These are phyloP conservation scores for Pipistrellus kuhlii DNA, from an alignment of 2,797 vertebrate species.

Conservation along the genomic window DNA sequence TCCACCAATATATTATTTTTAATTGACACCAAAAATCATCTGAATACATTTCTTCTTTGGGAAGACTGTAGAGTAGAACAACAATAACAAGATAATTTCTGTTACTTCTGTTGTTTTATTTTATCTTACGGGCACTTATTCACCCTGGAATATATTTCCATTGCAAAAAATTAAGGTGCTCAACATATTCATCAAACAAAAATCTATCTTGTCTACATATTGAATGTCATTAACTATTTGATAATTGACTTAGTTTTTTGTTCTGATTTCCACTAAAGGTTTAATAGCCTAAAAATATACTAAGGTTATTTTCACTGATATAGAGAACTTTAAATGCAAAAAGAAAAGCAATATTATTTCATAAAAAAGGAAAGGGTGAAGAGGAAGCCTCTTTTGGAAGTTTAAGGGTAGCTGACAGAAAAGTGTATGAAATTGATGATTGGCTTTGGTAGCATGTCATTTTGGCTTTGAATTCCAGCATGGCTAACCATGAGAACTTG, in stretches of 20 bases:
- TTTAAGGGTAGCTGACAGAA: not conserved
- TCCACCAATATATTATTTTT: conserved; percentile 1
- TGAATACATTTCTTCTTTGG: not conserved
- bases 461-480: not conserved
- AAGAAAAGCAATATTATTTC: not conserved
- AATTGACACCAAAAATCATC: not conserved
- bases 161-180: not conserved
- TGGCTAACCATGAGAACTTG: not conserved
- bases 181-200: not conserved
- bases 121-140: not conserved
- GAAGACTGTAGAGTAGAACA: not conserved
- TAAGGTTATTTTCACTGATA: not conserved
- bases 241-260: not conserved
- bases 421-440: not conserved
- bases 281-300: not conserved
- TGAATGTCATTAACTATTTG: not conserved
- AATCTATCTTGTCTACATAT: not conserved
- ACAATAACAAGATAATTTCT: not conserved
- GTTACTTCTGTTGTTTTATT: not conserved
- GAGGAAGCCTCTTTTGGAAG: not conserved
- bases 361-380: not conserved
- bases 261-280: not conserved
- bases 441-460: not conserved
- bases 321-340: not conserved
- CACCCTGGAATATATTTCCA: not conserved